Conservation (phyloP, 2,797 vertebrate species). For the Limnodromus scolopaceus region DNA sequence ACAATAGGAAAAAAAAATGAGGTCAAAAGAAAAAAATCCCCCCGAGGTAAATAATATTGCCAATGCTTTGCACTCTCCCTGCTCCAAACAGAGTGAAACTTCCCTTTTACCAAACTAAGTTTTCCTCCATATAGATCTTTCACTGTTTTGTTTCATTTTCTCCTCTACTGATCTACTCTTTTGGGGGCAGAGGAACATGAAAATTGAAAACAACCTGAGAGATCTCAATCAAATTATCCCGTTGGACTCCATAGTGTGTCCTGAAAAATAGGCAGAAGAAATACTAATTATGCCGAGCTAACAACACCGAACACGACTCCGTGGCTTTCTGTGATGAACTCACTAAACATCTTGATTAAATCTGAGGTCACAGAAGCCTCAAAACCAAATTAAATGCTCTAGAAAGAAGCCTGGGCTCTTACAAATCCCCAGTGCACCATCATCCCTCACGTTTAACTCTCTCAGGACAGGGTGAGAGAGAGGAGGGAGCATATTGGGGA, state of each 20-base stretch:
- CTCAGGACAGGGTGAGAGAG: background rate
- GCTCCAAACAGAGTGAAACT: background rate
- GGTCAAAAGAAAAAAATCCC: background rate
- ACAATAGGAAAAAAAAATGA: background rate
- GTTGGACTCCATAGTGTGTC: background rate
- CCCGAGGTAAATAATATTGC: background rate
- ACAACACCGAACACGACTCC: background rate
- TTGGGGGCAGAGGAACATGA: background rate
- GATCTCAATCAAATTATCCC: constrained; percentile 21
- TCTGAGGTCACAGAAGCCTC: constrained; percentile 31
- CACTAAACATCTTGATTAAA: constrained; percentile 50
- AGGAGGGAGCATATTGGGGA: background rate
- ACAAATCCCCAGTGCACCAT: background rate
- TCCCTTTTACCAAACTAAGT: background rate
- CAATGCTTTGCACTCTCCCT: rapidly evolving
- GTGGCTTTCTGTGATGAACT: constrained; percentile 7
- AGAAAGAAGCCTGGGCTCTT: background rate
- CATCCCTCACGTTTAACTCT: background rate
- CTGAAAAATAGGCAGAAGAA: background rate
- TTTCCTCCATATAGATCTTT: background rate
- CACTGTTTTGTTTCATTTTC: background rate
- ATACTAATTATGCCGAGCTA: constrained; percentile 9
- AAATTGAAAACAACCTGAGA: constrained; percentile 41
- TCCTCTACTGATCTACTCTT: background rate
- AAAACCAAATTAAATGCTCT: constrained; percentile 50